A percentile compares a stretch with the other conserved stretches of the same genome.
phyloP scores from a whole-genome alignment of 53 echinoderm and acorn worm species.

The Temnopleurus reevesii region DNA sequence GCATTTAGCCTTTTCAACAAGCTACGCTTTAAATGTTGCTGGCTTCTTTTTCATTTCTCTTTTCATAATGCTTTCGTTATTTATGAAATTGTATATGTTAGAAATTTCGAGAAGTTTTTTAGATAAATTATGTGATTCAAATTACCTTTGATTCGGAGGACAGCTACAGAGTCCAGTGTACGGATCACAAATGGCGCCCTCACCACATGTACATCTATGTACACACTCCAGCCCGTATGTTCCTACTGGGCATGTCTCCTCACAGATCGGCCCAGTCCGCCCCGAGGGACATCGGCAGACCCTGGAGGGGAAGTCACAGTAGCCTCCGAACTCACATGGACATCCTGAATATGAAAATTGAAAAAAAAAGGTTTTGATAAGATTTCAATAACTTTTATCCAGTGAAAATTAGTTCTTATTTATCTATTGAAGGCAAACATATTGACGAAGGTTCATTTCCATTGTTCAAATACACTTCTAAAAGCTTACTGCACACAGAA shows the following conservation, averaged over 20 bases:
- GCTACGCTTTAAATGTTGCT: too few species aligned
- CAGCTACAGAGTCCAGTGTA: slow-evolving; percentile 53
- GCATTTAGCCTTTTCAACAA: too few species aligned
- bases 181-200: slow-evolving; percentile 6
- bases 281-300: slow-evolving; percentile 42
- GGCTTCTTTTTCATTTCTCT: too few species aligned
- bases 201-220: slow-evolving; percentile 41
- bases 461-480: too few species aligned
- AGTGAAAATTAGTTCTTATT: too few species aligned
- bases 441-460: too few species aligned
- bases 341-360: slow-evolving; percentile 1
- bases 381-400: too few species aligned
- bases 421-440: too few species aligned
- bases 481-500: too few species aligned
- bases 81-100: too few species aligned
- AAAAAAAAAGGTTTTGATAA: background rate
- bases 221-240: slow-evolving; percentile 45
- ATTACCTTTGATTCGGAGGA: slow-evolving; percentile 27
- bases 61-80: too few species aligned
- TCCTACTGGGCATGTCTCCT: slow-evolving; percentile 12
- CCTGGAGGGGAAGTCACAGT: slow-evolving; percentile 30
- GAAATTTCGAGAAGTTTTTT: background rate
- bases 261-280: slow-evolving; percentile 17
- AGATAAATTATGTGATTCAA: background rate
- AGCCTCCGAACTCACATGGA: slow-evolving; percentile 37